phyloP scores from a whole-genome alignment of 1,140 invertebrate genomes.

The Heliconius hewitsoni region DNA sequence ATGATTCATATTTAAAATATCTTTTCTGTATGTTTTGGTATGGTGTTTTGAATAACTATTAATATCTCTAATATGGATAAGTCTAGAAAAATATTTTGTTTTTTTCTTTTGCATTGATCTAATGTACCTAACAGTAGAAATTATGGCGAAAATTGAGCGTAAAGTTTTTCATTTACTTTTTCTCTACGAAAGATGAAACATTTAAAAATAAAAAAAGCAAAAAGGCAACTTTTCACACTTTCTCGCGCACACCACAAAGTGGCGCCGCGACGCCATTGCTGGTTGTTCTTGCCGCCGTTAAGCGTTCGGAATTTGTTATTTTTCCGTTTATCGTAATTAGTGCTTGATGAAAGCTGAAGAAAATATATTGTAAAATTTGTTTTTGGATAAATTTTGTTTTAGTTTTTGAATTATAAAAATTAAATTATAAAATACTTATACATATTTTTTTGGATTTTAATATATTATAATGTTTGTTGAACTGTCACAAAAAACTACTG shows the following conservation, averaged over 20 bases:
- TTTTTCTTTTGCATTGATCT: too few species aligned
- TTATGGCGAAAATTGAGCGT: too few species aligned
- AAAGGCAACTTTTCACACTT: slow-evolving; percentile 41
- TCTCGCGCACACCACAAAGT: slow-evolving; percentile 43
- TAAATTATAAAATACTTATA: background rate
- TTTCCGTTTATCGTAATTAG: slow-evolving; percentile 44
- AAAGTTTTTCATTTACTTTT: background rate
- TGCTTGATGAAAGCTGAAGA: slow-evolving; percentile 3
- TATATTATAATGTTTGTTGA: too few species aligned
- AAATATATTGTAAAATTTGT: background rate
- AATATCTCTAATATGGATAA: too few species aligned
- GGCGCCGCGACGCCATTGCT: slow-evolving; percentile 41
- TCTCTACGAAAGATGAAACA: background rate
- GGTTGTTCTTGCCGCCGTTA: slow-evolving; percentile 44
- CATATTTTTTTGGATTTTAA: background rate
- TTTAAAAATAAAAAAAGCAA: slow-evolving; percentile 30
- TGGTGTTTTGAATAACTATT: too few species aligned
- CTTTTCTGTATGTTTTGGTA: too few species aligned
- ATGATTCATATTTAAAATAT: too few species aligned
- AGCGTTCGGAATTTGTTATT: slow-evolving; percentile 47
- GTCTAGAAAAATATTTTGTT: too few species aligned
- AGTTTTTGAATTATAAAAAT: background rate
- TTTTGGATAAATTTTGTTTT: background rate
- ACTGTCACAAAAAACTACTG: too few species aligned
- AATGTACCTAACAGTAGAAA: too few species aligned